Evolutionary conservation across 2,888 invertebrate genomes (phyloP), one percentile per base, ranked within the genome.

Genomic region (Cyclophora punctaria): DNA sequence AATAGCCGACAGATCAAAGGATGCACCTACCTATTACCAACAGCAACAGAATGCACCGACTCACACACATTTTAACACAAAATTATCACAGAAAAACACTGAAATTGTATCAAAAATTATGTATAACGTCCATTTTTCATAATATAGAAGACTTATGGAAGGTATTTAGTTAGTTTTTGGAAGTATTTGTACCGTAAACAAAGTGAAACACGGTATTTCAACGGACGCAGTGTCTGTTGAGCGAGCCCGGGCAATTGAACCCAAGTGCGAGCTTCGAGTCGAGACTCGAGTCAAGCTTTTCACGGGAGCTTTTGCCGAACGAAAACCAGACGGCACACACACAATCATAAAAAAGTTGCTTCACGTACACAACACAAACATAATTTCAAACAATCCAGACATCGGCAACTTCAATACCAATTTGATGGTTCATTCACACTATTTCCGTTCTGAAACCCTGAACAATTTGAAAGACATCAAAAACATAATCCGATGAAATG

Each of bases 381-480:
- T 45, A 56, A 47, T 46, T 49, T 55, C 46, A 53, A 50, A 56
- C 57, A 61, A 60, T 49, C 76, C 78, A 83, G 85, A 83, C 85
- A 73, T 75, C 65, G 48, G 71, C 81, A 84, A 77, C 82, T 84
- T 86, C 87, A 80, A 64, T 65, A 58, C 66, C 69, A 75, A 78
- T 78, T 83, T 83, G 83, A 80, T 80, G 83, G 83, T 83, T 85
- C 85, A 80, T 84, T 85, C 78, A 79, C 83, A 77, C 71, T 64
- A 52, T 44, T 53, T 58, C 40, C 64, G 73, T 71, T 73, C 66
- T 7, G 57, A 73, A 73, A 64, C 57, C 34, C 40, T 52, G 2
- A 20, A 20, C 20, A 20, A 20, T 20, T 20, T 20, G 20, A 20
- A 20, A 20, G 1, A 20, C 20, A 20, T 20, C 20, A 20, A 20